Evolutionary conservation across 2,113 vertebrate species (phyloP).

Genomic region (Vidua chalybeata): DNA sequence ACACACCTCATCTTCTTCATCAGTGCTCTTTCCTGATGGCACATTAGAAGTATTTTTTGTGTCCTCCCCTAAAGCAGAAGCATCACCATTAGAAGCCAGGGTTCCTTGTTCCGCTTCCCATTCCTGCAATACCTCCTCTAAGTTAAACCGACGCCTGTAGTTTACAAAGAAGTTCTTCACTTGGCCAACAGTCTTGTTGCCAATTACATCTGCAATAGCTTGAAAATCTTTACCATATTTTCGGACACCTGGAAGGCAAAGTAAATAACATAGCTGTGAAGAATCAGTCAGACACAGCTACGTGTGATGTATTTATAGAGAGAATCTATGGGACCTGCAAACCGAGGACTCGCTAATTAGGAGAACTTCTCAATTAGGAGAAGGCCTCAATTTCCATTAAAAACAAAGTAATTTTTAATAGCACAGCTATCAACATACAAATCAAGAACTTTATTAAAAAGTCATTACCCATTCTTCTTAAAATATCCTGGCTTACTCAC

Average conservation of each 20-base stretch:
- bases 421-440: conserved; percentile 44
- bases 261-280: conserved; percentile 86
- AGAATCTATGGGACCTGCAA: conserved; percentile 41
- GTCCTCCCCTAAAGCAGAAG: conserved; percentile 90
- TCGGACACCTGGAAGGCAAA: conserved; percentile 92
- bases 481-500: conserved; percentile 18
- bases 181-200: conserved; percentile 99
- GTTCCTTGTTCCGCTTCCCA: conserved; percentile 99
- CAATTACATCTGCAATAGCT: conserved; percentile 99
- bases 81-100: conserved; percentile 89
- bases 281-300: conserved; percentile 75
- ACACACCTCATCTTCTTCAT: conserved; percentile 98
- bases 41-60: conserved; percentile 92
- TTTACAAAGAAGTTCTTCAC: conserved; percentile 99
- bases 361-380: conserved; percentile 33
- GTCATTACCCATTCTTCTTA: conserved; percentile 35
- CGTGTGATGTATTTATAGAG: conserved; percentile 68
- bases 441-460: conserved; percentile 15
- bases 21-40: conserved; percentile 95
- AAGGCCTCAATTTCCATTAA: not conserved
- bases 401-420: conserved; percentile 15
- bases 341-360: not conserved
- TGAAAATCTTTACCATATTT: conserved; percentile 99
- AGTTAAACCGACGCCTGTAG: conserved; percentile 99
- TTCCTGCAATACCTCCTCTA: conserved; percentile 99